Conservation (phyloP, 2,888 invertebrate genomes). For the Digitonthophagus gazella region DNA sequence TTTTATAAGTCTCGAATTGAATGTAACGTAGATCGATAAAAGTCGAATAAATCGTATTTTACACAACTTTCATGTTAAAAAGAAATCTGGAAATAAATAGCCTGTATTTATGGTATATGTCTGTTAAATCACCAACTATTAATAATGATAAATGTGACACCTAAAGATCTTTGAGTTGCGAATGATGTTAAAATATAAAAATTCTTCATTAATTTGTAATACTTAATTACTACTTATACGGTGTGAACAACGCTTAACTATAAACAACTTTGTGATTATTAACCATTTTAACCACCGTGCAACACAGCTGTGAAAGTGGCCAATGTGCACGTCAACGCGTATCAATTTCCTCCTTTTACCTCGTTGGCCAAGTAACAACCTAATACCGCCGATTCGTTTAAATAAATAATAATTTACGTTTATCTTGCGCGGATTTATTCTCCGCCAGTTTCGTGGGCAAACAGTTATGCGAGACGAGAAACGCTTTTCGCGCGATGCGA, state of each 20-base stretch:
- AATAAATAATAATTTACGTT: neutral
- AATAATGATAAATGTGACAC: no score
- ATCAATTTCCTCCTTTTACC: neutral
- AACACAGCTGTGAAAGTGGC: neutral
- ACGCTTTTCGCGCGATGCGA: neutral
- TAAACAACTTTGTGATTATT: neutral
- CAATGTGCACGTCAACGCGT: neutral
- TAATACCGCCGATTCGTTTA: neutral
- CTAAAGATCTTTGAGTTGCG: no score
- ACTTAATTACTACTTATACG: neutral
- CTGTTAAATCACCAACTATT: no score
- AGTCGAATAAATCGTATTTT: neutral
- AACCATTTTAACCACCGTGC: neutral
- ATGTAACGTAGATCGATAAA: neutral
- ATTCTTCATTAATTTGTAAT: no score
- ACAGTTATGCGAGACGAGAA: no score
- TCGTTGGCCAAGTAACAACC: neutral
- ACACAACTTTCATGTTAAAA: neutral
- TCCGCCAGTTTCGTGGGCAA: neutral
- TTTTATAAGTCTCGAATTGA: neutral
- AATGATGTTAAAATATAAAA: no score
- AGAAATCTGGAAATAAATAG: no score
- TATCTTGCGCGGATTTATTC: neutral
- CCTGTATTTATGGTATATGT: no score
- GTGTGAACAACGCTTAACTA: neutral